Conservation (phyloP, 2,113 vertebrate genomes). For the Lathamus discolor region DNA sequence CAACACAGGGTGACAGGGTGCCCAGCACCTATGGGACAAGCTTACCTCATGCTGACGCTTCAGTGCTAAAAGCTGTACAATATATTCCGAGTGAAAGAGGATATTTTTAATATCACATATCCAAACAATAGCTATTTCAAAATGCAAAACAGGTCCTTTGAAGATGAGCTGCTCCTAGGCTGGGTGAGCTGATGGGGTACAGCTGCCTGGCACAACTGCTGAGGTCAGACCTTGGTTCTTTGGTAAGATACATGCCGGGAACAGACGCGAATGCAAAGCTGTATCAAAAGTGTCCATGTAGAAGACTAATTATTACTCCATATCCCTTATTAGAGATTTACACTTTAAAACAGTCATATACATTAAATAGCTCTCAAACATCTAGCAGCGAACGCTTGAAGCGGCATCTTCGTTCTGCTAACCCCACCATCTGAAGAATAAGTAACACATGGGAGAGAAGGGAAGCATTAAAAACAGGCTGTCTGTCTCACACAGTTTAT, state of each 20-base stretch:
- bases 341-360: conserved; percentile 43
- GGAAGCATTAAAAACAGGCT: conserved; percentile 67
- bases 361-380: conserved; percentile 10
- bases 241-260: conserved; percentile 27
- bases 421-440: background rate
- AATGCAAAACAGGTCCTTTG: conserved; percentile 48
- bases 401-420: background rate
- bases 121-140: conserved; percentile 52
- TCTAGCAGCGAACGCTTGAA: background rate
- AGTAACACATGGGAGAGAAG: conserved; percentile 51
- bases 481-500: conserved; percentile 88
- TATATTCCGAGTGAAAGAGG: conserved; percentile 20
- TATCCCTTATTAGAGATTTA: background rate
- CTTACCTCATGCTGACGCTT: background rate
- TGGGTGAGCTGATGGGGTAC: background rate
- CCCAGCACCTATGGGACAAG: rapidly evolving
- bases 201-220: conserved; percentile 16
- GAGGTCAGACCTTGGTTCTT: conserved; percentile 32
- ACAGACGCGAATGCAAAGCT: background rate
- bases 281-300: conserved; percentile 36
- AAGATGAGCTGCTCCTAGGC: conserved; percentile 4
- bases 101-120: conserved; percentile 56
- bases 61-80: conserved; percentile 1
- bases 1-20: rapidly evolving
- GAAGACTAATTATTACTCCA: conserved; percentile 35